These are phyloP conservation scores for Carcinoscorpius rotundicauda DNA, from an alignment of 1,140 invertebrate species.

Conservation along the genomic window DNA sequence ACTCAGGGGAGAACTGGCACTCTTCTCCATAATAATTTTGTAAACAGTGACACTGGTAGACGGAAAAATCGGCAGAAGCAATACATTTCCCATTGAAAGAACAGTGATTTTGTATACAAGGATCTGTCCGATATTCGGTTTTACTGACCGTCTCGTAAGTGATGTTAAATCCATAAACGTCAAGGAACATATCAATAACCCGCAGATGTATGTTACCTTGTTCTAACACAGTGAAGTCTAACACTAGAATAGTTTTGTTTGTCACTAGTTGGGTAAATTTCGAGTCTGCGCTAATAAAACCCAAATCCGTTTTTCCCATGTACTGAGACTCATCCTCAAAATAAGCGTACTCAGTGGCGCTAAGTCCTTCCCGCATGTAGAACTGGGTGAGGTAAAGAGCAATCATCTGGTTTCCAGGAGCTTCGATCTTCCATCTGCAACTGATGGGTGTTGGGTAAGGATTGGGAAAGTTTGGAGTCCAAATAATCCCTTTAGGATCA, in stretches of 20 bases:
- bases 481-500: slow-evolving; percentile 40
- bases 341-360: slow-evolving; percentile 62
- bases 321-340: slow-evolving; percentile 21
- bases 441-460: slow-evolving; percentile 62
- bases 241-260: slow-evolving; percentile 57
- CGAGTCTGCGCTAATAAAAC: slow-evolving; percentile 31
- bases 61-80: slow-evolving; percentile 49
- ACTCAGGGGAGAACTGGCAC: slow-evolving; percentile 35
- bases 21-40: slow-evolving; percentile 30
- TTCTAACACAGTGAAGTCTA: slow-evolving; percentile 56
- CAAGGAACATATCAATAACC: slow-evolving; percentile 59
- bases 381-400: slow-evolving; percentile 76
- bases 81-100: slow-evolving; percentile 72
- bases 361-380: slow-evolving; percentile 63
- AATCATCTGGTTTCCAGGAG: slow-evolving; percentile 45
- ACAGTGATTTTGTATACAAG: slow-evolving; percentile 51
- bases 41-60: slow-evolving; percentile 36
- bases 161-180: slow-evolving; percentile 84
- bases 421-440: slow-evolving; percentile 75
- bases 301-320: slow-evolving; percentile 26
- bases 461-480: slow-evolving; percentile 68
- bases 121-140: slow-evolving; percentile 21
- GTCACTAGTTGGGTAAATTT: slow-evolving; percentile 38
- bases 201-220: slow-evolving; percentile 70
- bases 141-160: slow-evolving; percentile 61